These are phyloP conservation scores for Phthorimaea operculella DNA, from an alignment of 1,140 invertebrate genomes.

Conservation along the genomic window DNA sequence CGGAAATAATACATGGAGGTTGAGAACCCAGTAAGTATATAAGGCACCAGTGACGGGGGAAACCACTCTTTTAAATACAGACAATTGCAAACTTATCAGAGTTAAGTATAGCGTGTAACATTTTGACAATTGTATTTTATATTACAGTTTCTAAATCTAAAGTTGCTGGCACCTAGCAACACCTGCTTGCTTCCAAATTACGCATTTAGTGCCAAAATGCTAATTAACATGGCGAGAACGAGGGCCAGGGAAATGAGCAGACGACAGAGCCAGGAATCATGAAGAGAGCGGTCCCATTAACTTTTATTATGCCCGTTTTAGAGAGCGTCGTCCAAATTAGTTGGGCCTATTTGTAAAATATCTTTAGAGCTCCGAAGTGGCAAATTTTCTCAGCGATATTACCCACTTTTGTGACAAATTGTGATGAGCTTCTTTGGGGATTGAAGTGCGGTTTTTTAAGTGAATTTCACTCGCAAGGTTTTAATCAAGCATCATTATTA, in stretches of 20 bases:
- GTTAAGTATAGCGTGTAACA: too few species aligned
- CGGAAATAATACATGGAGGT: too few species aligned
- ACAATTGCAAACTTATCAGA: too few species aligned
- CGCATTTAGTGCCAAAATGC: constrained; percentile 53
- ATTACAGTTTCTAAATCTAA: background rate
- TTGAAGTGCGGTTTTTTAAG: too few species aligned
- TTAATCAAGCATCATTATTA: too few species aligned
- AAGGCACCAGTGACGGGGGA: too few species aligned
- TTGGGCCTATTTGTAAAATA: constrained; percentile 45
- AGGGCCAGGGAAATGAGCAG: constrained; percentile 41
- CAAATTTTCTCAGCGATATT: background rate
- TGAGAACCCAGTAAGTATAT: too few species aligned
- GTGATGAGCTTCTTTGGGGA: too few species aligned
- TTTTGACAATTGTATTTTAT: background rate
- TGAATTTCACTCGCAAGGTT: too few species aligned
- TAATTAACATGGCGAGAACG: constrained; percentile 52
- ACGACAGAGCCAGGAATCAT: constrained; percentile 46
- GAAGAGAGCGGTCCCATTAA: constrained; percentile 52
- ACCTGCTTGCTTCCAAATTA: constrained; percentile 37
- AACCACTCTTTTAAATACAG: too few species aligned
- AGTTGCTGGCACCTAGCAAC: constrained; percentile 5
- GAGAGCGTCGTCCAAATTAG: constrained; percentile 57
- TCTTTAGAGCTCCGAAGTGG: constrained; percentile 17
- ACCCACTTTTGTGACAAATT: too few species aligned
- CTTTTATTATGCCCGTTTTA: constrained; percentile 57